Conservation (phyloP, 2,113 vertebrate genomes). For the Pantherophis guttatus region DNA sequence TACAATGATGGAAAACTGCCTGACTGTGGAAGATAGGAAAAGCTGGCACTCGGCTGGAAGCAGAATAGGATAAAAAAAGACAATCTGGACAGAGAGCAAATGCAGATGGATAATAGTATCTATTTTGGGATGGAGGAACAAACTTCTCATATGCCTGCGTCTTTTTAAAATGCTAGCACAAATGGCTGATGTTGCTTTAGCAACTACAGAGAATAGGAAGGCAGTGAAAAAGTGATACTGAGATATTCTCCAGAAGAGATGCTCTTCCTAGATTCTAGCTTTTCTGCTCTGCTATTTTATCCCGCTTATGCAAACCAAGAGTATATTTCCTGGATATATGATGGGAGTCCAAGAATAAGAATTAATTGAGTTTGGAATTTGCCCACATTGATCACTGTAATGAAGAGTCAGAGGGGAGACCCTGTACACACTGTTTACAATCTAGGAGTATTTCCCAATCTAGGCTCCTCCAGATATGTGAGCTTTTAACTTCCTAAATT, state of each 20-base stretch:
- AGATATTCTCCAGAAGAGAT: neutral
- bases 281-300: neutral
- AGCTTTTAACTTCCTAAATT: neutral
- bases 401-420: neutral
- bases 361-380: neutral
- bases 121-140: neutral
- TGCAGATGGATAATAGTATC: neutral
- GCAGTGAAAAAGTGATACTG: neutral
- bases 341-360: neutral
- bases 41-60: neutral
- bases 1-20: neutral
- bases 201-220: neutral
- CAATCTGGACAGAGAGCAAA: neutral
- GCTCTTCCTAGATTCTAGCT: neutral
- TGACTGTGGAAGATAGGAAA: neutral
- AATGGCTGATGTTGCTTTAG: neutral
- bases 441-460: neutral
- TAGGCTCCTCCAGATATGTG: neutral
- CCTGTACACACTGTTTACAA: neutral
- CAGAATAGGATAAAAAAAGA: neutral
- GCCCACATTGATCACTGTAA: neutral
- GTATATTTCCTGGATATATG: neutral
- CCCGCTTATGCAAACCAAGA: neutral
- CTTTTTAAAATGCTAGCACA: neutral
- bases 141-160: neutral